phyloP scores from a whole-genome alignment of 2,113 vertebrate genomes.

The Sorex fumeus region DNA sequence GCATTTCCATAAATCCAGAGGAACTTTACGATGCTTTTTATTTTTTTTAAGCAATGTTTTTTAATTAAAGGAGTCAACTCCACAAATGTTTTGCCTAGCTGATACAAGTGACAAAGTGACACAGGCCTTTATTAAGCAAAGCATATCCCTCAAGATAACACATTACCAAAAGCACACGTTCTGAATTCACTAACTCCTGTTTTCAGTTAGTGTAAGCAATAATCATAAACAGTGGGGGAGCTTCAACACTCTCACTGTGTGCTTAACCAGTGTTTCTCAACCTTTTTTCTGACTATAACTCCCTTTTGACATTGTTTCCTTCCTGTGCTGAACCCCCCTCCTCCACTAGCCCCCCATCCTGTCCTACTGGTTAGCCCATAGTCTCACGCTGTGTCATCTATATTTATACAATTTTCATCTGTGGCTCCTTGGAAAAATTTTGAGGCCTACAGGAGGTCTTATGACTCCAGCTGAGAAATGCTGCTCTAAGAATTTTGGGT shows the following conservation, averaged over 20 bases:
- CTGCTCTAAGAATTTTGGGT: not conserved
- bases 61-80: not conserved
- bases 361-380: too few relatives aligned
- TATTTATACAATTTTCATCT: too few relatives aligned
- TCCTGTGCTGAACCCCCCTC: too few relatives aligned
- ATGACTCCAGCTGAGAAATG: too few relatives aligned
- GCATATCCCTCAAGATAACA: not conserved
- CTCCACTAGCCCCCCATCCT: too few relatives aligned
- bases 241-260: too few relatives aligned
- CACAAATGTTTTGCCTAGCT: not conserved
- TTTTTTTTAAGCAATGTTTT: not conserved
- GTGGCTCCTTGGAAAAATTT: too few relatives aligned
- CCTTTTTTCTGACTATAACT: too few relatives aligned
- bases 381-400: too few relatives aligned
- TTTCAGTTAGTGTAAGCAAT: constrained; percentile 15
- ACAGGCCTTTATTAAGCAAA: not conserved
- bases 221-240: constrained; percentile 17
- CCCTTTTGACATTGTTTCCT: too few relatives aligned
- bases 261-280: too few relatives aligned
- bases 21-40: not conserved
- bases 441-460: too few relatives aligned
- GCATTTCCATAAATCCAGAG: not conserved
- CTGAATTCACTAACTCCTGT: not conserved
- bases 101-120: not conserved
- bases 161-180: not conserved